Conservation (phyloP, 2,113 vertebrate species). For the Chionomys nivalis region DNA sequence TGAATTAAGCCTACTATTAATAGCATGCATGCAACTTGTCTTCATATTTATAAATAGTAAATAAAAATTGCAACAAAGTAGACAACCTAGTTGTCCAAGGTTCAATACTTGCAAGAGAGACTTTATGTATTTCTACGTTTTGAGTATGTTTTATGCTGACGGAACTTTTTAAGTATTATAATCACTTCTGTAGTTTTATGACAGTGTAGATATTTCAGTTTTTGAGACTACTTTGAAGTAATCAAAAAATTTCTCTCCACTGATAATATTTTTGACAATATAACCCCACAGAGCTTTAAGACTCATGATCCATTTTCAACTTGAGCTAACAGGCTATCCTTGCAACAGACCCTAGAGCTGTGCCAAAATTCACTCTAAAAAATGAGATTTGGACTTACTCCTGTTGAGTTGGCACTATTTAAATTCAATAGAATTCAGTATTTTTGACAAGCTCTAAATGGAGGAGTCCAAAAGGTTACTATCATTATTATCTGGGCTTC, state of each 20-base stretch:
- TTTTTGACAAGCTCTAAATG: conserved; percentile 74
- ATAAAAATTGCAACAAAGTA: background rate
- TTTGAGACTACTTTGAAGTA: background rate
- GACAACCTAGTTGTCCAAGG: background rate
- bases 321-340: conserved; percentile 40
- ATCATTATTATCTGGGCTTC: conserved; percentile 73
- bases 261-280: background rate
- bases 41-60: background rate
- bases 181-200: background rate
- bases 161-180: background rate
- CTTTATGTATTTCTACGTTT: background rate
- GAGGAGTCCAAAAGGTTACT: conserved; percentile 62
- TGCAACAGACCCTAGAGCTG: background rate
- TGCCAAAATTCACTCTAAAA: conserved; percentile 70
- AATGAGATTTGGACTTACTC: conserved; percentile 41
- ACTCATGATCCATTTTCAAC: conserved; percentile 14
- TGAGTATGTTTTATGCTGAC: background rate
- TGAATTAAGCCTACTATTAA: background rate
- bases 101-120: background rate
- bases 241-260: background rate
- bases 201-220: background rate
- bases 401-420: conserved; percentile 52
- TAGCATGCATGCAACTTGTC: background rate
- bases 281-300: conserved; percentile 25
- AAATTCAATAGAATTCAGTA: conserved; percentile 56